These are phyloP conservation scores for Limnephilus lunatus DNA, from an alignment of 2,888 invertebrate species.

Conservation along the genomic window DNA sequence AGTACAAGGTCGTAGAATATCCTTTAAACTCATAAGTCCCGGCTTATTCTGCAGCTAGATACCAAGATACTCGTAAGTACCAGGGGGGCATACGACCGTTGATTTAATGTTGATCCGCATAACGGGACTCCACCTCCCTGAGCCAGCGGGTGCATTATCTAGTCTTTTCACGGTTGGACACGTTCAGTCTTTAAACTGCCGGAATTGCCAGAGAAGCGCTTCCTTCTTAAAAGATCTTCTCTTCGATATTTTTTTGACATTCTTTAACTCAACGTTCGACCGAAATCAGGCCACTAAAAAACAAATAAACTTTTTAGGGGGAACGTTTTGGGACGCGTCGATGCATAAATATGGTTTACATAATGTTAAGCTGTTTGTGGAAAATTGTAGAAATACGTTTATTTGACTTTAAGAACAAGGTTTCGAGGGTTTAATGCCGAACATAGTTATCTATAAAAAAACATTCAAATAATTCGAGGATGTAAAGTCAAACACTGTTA, in stretches of 20 bases:
- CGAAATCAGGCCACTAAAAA: constrained; percentile 13
- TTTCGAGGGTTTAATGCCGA: too few relatives aligned
- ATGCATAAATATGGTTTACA: not conserved
- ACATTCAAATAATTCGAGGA: too few relatives aligned
- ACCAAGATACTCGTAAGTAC: not conserved
- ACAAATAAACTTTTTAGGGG: not conserved
- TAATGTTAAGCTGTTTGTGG: not conserved
- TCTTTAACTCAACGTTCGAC: not conserved
- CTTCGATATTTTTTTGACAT: not conserved
- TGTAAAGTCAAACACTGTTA: too few relatives aligned
- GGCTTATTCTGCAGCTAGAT: not conserved
- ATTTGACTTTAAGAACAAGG: not conserved
- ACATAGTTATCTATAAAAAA: too few relatives aligned
- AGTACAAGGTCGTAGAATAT: not conserved
- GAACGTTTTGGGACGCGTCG: not conserved
- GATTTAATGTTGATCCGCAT: constrained; percentile 36
- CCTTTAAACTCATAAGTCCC: not conserved
- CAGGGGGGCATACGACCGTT: not conserved
- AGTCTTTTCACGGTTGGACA: constrained; percentile 13
- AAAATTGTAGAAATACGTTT: not conserved
- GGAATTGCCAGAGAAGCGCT: constrained; percentile 29
- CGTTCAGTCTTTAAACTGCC: constrained; percentile 33
- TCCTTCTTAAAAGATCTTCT: constrained; percentile 34
- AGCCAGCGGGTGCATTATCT: constrained; percentile 44
- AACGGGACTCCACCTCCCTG: not conserved